Conservation (phyloP, 2,113 vertebrate species). For the Oncorhynchus clarkii region DNA sequence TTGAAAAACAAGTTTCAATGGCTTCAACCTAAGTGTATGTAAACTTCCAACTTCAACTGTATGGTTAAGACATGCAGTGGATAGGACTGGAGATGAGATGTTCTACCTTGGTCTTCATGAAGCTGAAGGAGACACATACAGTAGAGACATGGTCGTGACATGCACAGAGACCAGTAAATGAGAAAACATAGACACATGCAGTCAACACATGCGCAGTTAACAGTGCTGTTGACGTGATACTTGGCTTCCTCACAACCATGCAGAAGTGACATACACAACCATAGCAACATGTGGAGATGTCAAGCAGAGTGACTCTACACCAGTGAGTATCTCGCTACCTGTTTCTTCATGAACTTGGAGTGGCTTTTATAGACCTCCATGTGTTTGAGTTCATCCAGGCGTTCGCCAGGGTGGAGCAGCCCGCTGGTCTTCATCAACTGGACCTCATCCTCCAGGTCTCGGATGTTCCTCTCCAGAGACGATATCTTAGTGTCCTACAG, state of each 20-base stretch:
- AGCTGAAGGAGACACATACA: background rate
- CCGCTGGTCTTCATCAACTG: conserved; percentile 97
- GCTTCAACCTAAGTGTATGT: too few relatives aligned
- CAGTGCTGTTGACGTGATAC: too few relatives aligned
- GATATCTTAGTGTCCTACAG: conserved; percentile 96
- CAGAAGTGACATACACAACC: background rate
- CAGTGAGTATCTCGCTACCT: conserved; percentile 75
- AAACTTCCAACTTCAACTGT: too few relatives aligned
- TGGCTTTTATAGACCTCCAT: conserved; percentile 98
- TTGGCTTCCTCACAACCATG: background rate
- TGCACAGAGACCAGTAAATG: background rate
- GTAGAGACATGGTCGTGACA: background rate
- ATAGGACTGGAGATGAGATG: too few relatives aligned
- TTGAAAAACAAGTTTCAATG: too few relatives aligned
- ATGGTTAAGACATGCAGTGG: too few relatives aligned
- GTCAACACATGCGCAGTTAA: too few relatives aligned
- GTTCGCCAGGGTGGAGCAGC: conserved; percentile 85
- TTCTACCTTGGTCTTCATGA: background rate
- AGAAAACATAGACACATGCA: background rate
- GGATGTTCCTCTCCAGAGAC: conserved; percentile 94
- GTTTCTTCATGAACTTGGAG: conserved; percentile 98
- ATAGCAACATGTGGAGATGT: background rate
- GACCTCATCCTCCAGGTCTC: conserved; percentile 98
- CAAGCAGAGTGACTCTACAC: background rate
- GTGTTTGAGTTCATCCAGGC: conserved; percentile 94